phyloP scores from a whole-genome alignment of 2,113 vertebrate genomes.

The Mesembrinibis cayennensis region DNA sequence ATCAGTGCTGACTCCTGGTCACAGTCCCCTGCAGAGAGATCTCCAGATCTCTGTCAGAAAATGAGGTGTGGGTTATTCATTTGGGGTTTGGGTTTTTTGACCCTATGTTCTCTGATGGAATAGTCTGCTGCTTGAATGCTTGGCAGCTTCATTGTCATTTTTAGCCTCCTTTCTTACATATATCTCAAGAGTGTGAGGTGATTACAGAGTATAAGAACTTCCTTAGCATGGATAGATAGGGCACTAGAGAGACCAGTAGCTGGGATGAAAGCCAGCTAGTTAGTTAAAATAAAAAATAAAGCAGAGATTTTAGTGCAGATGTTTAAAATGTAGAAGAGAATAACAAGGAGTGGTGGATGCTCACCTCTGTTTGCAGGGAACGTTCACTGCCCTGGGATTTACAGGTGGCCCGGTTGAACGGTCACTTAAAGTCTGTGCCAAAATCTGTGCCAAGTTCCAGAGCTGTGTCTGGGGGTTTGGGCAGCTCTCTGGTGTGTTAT shows the following conservation, averaged over 20 bases:
- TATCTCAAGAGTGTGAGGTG: neutral
- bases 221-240: neutral
- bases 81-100: neutral
- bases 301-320: neutral
- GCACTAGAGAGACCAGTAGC: neutral
- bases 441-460: neutral
- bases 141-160: neutral
- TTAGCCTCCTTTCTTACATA: neutral
- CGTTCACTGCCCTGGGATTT: neutral
- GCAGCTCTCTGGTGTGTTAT: neutral
- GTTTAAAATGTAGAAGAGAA: neutral
- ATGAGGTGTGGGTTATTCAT: neutral
- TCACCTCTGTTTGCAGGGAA: neutral
- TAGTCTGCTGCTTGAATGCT: neutral
- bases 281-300: neutral
- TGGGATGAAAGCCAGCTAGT: neutral
- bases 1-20: neutral
- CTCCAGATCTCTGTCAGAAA: neutral
- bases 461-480: neutral
- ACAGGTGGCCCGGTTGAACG: neutral
- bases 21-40: neutral
- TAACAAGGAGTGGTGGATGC: neutral
- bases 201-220: neutral
- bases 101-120: neutral
- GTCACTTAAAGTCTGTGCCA: neutral